Evolutionary conservation across 2,797 vertebrate species (phyloP), one percentile per base, ranked within the genome.

Genomic region (Manis javanica): DNA sequence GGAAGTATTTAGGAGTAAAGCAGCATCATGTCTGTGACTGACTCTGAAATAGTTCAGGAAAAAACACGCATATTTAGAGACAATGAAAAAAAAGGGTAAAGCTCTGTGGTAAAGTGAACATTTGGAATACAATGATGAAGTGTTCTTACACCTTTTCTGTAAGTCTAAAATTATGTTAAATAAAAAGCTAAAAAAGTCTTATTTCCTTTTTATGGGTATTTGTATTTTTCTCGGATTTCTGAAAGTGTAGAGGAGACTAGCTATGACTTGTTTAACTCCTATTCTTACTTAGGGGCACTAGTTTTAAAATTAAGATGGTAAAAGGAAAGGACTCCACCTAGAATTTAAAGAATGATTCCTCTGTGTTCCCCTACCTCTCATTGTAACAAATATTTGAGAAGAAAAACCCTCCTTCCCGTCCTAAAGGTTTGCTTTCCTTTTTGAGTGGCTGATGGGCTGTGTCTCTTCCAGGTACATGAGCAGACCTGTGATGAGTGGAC

Each of bases 401-500:
- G 87, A 26, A 87, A 81, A 94, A 59, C 23, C 16, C 11, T 69
- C 15, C 37, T 83, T 94, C 34, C 7, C 13, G 3, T 24, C 49
- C 16, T 8, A 34, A 81, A 68, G 46, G 13, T 86, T 63, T 29
- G 16, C 91, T 53, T 26, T 49, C 72, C 21, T 69, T 87, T 81
- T 64, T 5, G 8, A 49, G 49, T 59, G 31, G 15, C 94, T 96
- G 87, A 97, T 26, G 69, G 55, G 15, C 87, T 98, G 68, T 86
- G 7, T 98, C 79, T 1, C 10, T 98, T 98, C 0, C 98, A 99
- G 99, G 98, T 99, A 99, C 96, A 99, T 98, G 99, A 99, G 99
- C 97, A 98, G 99, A 97, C 99, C 99, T 0, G 99, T 99, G 98
- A 99, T 99, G 99, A 99, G 99, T 42, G 99, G 99, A 95, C 99